These are phyloP conservation scores for Caenorhabditis imperialis DNA, from an alignment of 2,888 invertebrate species.

Conservation along the genomic window DNA sequence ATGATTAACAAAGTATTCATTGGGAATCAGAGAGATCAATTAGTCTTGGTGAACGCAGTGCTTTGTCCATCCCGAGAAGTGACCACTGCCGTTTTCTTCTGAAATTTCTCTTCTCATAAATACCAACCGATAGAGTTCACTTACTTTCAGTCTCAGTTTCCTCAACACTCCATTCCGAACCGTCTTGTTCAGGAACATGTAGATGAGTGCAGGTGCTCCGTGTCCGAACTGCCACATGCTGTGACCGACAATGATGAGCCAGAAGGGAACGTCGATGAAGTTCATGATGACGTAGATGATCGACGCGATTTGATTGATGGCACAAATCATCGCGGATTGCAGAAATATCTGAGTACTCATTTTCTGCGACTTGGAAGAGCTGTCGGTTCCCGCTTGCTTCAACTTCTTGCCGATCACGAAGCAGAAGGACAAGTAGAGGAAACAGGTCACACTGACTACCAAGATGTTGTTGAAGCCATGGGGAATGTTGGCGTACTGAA, in stretches of 20 bases:
- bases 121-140: too few species aligned
- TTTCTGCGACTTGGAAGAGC: conserved; percentile 17
- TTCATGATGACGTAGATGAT: conserved; percentile 50
- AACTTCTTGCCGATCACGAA: conserved; percentile 20
- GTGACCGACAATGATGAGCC: conserved; percentile 44
- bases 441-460: conserved; percentile 4
- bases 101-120: conserved; percentile 1
- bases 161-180: conserved; percentile 27
- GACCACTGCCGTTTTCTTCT: conserved; percentile 13
- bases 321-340: conserved; percentile 48
- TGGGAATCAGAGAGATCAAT: conserved; percentile 8
- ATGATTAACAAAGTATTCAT: too few species aligned
- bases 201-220: conserved; percentile 42
- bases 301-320: conserved; percentile 36
- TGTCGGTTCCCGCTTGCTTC: conserved; percentile 6
- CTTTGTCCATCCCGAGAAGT: conserved; percentile 2
- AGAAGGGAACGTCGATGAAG: conserved; percentile 32
- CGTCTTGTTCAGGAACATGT: conserved; percentile 30
- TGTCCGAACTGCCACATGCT: conserved; percentile 46
- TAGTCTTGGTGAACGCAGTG: conserved; percentile 30
- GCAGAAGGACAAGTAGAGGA: conserved; percentile 6
- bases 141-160: background rate
- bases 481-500: conserved; percentile 27
- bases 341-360: conserved; percentile 44
- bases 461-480: conserved; percentile 18